These are phyloP conservation scores for Moxostoma hubbsi DNA, from an alignment of 2,797 vertebrate species.

Conservation along the genomic window DNA sequence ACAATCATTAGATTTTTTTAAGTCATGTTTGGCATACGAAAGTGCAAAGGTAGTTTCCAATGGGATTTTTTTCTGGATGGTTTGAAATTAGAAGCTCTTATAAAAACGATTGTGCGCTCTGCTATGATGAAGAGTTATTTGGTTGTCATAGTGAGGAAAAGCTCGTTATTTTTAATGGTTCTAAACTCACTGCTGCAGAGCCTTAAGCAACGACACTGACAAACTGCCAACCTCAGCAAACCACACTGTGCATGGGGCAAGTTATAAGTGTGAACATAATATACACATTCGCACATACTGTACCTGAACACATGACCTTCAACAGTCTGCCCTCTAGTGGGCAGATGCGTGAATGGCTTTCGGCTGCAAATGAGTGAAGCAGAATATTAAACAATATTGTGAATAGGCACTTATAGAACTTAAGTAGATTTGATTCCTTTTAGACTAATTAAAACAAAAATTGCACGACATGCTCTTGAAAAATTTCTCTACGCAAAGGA, in stretches of 20 bases:
- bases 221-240: constrained; percentile 38
- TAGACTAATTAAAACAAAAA: too few species aligned
- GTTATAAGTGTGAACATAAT: background rate
- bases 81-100: constrained; percentile 42
- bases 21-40: background rate
- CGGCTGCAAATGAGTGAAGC: too few species aligned
- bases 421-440: too few species aligned
- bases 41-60: constrained; percentile 32
- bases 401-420: too few species aligned
- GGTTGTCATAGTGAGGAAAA: constrained; percentile 36
- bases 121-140: constrained; percentile 35
- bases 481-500: too few species aligned
- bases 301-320: background rate
- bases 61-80: constrained; percentile 30
- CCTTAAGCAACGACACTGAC: constrained; percentile 38
- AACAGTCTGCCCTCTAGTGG: constrained; percentile 5
- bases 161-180: constrained; percentile 39
- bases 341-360: too few species aligned
- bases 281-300: background rate
- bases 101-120: constrained; percentile 40
- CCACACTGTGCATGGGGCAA: constrained; percentile 13
- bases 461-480: too few species aligned
- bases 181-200: background rate
- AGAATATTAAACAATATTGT: too few species aligned
- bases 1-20: background rate